Percentiles rank a stretch among this genome's conserved stretches.
Evolutionary conservation across 2,888 invertebrate genomes (phyloP).

Genomic region (Entomobrya proxima): DNA sequence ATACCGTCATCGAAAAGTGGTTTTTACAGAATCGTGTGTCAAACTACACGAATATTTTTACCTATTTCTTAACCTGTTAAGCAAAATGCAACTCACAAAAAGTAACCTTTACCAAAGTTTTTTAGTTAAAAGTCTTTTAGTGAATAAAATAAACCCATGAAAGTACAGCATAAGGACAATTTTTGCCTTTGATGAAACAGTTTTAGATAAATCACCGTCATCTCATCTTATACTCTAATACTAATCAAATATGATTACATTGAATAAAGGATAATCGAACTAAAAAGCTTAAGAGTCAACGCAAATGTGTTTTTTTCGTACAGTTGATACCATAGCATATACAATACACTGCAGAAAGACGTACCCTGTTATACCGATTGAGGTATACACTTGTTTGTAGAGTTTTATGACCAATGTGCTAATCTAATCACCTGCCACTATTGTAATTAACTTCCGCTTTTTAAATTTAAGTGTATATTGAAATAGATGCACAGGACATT

Average conservation of each 20-base stretch:
- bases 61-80: neutral
- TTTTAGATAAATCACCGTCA: slow-evolving; percentile 10
- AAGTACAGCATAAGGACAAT: neutral
- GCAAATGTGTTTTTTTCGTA: too few species aligned
- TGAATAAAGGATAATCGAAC: neutral
- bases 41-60: slow-evolving; percentile 24
- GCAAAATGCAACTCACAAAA: neutral
- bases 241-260: neutral
- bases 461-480: too few species aligned
- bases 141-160: too few species aligned
- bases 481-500: too few species aligned
- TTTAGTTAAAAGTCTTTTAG: neutral
- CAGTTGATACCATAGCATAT: too few species aligned
- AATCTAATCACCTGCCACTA: slow-evolving; percentile 37
- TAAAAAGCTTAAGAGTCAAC: too few species aligned
- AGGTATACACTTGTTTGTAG: neutral
- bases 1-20: neutral
- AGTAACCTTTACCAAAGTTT: neutral
- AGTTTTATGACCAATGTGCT: neutral
- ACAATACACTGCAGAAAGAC: neutral
- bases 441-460: slow-evolving; percentile 59
- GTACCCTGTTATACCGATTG: too few species aligned
- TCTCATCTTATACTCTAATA: neutral
- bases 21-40: slow-evolving; percentile 33
- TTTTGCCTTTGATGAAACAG: slow-evolving; percentile 18